phyloP scores from a whole-genome alignment of 2,113 vertebrate genomes.

The Chionodraco myersi region DNA sequence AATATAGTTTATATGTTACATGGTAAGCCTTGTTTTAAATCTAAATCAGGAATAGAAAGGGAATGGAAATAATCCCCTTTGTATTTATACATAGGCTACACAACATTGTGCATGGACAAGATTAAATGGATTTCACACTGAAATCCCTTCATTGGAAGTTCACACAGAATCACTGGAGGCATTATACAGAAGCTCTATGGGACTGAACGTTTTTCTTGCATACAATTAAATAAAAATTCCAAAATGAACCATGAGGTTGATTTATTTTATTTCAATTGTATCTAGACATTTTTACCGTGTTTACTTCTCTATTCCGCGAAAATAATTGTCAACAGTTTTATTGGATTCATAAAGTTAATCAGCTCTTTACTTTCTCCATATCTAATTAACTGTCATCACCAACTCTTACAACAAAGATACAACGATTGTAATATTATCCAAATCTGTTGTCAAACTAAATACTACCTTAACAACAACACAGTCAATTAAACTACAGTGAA shows the following conservation, averaged over 20 bases:
- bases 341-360: conserved; percentile 22
- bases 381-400: conserved; percentile 25
- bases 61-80: conserved; percentile 54
- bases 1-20: conserved; percentile 3
- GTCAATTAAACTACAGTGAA: conserved; percentile 22
- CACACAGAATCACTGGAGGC: conserved; percentile 30
- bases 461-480: neutral
- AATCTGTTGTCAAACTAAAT: conserved; percentile 28
- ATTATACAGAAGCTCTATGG: conserved; percentile 27
- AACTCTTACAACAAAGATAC: conserved; percentile 5
- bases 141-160: conserved; percentile 53
- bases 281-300: neutral
- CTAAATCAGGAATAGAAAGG: conserved; percentile 31
- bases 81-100: conserved; percentile 48
- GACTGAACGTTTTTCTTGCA: conserved; percentile 11
- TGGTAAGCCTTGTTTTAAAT: conserved; percentile 17
- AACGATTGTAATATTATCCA: conserved; percentile 17
- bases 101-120: conserved; percentile 42
- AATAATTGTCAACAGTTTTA: neutral
- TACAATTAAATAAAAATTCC: neutral
- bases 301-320: neutral
- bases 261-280: neutral
- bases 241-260: neutral
- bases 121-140: conserved; percentile 55
- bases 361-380: neutral